phyloP scores from a whole-genome alignment of 92 coral and sea anemone genomes.

The Hydrozoanthus gracilis region DNA sequence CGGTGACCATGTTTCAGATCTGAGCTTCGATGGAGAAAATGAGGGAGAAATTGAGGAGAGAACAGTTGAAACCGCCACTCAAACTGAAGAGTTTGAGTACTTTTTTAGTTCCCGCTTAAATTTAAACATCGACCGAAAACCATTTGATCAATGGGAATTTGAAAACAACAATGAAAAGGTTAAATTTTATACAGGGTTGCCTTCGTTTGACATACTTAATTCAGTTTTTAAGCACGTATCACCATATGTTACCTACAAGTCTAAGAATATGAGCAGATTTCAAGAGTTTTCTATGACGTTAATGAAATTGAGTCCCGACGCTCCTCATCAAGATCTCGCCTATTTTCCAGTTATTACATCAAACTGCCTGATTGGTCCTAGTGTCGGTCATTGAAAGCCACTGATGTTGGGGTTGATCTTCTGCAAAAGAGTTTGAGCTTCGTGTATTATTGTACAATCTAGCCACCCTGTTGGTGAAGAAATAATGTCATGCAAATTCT shows the following conservation, averaged over 20 bases:
- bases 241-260: neutral
- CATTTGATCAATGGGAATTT: no score
- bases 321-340: constrained; percentile 43
- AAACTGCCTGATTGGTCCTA: constrained; percentile 56
- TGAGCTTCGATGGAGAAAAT: no score
- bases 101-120: no score
- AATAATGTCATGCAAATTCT: constrained; percentile 10
- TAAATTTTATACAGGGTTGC: constrained; percentile 3
- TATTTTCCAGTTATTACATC: constrained; percentile 49
- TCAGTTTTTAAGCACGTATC: neutral
- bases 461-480: constrained; percentile 65
- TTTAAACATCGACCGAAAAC: no score
- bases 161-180: constrained; percentile 2
- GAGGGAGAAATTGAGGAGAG: no score
- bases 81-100: no score
- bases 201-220: neutral
- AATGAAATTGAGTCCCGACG: constrained; percentile 36
- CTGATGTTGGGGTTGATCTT: constrained; percentile 44
- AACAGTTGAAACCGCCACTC: no score
- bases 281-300: constrained; percentile 14
- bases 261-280: neutral
- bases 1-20: no score
- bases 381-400: constrained; percentile 61
- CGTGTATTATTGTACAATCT: constrained; percentile 63
- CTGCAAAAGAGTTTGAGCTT: constrained; percentile 55